Evolutionary conservation across 2,797 vertebrate genomes (phyloP).

Genomic region (Pseudochirops cupreus): DNA sequence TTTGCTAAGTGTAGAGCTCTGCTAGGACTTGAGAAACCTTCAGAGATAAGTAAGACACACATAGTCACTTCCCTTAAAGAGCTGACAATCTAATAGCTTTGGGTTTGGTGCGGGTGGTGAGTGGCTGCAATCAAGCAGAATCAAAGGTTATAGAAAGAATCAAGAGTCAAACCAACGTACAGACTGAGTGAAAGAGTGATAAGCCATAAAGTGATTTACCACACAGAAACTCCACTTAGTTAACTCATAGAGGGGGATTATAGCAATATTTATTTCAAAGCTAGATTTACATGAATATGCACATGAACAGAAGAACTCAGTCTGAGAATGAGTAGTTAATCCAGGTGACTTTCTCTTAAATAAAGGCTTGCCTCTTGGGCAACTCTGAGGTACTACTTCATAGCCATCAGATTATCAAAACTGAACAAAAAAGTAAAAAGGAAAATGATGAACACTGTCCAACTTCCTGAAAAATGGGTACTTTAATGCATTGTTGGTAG

Average conservation of each 20-base stretch:
- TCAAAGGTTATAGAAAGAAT: not conserved
- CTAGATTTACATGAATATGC: not conserved
- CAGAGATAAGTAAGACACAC: not conserved
- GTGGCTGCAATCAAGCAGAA: not conserved
- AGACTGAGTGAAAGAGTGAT: too few species aligned
- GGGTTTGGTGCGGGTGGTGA: not conserved
- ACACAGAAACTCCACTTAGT: not conserved
- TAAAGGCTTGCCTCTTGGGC: too few species aligned
- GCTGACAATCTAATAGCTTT: not conserved
- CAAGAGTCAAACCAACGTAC: not conserved
- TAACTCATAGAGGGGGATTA: not conserved
- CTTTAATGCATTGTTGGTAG: too few species aligned
- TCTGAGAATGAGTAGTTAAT: not conserved
- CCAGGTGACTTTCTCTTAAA: not conserved
- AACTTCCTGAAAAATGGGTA: not conserved
- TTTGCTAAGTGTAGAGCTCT: not conserved
- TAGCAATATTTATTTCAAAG: not conserved
- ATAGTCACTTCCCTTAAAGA: not conserved
- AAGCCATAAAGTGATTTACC: not conserved
- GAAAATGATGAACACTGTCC: not conserved
- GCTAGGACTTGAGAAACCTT: not conserved
- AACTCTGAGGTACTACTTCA: conserved; percentile 7
- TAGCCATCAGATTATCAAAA: not conserved
- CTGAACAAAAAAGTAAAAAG: not conserved
- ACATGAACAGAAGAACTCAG: not conserved